Evolutionary conservation across 2,797 vertebrate genomes (phyloP), one percentile per base, ranked within the genome.

Genomic region (Ciconia nigra): DNA sequence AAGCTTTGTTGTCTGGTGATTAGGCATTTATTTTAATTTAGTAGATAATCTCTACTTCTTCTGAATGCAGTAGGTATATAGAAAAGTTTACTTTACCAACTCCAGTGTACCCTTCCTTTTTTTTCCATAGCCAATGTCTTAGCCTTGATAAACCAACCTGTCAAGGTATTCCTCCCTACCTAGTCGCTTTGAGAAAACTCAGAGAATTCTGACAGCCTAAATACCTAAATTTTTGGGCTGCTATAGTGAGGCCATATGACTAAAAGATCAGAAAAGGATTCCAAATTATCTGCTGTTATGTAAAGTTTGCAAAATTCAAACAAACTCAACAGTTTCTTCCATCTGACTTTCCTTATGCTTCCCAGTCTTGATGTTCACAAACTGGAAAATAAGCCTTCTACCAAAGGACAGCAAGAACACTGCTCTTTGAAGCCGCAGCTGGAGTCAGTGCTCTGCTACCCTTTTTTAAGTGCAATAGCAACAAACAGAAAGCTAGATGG

Each of bases 401-500:
- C 15, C 11, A 62, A 79, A 67, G 39, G 35, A 41, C 20, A 61
- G 31, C 0, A 10, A 94, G 51, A 88, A 42, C 6, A 15, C 44
- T 12, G 5, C 13, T 78, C 24, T 74, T 61, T 0, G 4, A 76
- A 46, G 52, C 66, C 91, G 57, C 13, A 93, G 21, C 55, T 85
- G 37, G 78, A 74, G 44, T 14, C 15, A 10, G 26, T 8, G 49
- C 61, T 57, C 29, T n/a, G 41, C 17, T 61, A 52, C 7, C 2
- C 16, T 69, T 74, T 58, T n/a, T 41, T 25, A 46, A 54, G 63
- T 84, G 93, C 54, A 94, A 39, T 94, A 87, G 83, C 91, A 87
- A 35, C 22, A 54, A 84, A 83, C 13, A 77, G 85, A 49, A 89
- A 74, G 96, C 96, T 97, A 97, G 96, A 94, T 97, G 95, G 96